Conservation (phyloP, 2,797 vertebrate species). For the Rhinatrema bivittatum region DNA sequence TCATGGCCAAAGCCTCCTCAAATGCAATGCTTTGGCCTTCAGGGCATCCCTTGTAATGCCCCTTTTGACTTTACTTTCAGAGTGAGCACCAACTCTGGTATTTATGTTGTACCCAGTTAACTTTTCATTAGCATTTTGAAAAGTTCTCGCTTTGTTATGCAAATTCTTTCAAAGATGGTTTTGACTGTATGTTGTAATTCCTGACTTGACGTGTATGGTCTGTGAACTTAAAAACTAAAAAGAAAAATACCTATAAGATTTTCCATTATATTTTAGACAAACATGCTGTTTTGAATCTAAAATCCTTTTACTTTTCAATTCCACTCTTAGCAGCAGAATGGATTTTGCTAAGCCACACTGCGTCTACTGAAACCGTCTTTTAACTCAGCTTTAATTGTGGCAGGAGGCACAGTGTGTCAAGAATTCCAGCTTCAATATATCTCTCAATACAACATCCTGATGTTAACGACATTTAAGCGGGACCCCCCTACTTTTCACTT, state of each 20-base stretch:
- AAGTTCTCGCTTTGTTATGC: conserved; percentile 36
- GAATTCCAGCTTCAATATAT: conserved; percentile 13
- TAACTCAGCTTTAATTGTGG: conserved; percentile 25
- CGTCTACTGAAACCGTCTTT: conserved; percentile 33
- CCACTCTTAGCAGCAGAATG: conserved; percentile 29
- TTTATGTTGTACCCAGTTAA: conserved; percentile 37
- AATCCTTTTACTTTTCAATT: conserved; percentile 37
- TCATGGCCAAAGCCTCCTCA: too few species aligned
- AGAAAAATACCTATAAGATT: too few species aligned
- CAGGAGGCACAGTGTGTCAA: conserved; percentile 22
- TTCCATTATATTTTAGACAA: conserved; percentile 62
- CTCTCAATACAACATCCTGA: background rate
- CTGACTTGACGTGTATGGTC: conserved; percentile 41
- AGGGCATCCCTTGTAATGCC: too few species aligned
- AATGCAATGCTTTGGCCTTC: too few species aligned
- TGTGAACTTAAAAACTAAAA: conserved; percentile 47
- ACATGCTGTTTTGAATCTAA: conserved; percentile 50
- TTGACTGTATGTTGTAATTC: conserved; percentile 41
- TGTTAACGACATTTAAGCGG: conserved; percentile 18
- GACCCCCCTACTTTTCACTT: conserved; percentile 22
- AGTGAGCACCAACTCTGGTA: conserved; percentile 24
- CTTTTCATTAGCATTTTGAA: conserved; percentile 40
- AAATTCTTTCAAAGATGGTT: conserved; percentile 39
- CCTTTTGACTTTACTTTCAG: too few species aligned
- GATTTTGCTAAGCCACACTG: conserved; percentile 29